phyloP scores from a whole-genome alignment of 2,113 vertebrate species.

The Notothenia coriiceps region DNA sequence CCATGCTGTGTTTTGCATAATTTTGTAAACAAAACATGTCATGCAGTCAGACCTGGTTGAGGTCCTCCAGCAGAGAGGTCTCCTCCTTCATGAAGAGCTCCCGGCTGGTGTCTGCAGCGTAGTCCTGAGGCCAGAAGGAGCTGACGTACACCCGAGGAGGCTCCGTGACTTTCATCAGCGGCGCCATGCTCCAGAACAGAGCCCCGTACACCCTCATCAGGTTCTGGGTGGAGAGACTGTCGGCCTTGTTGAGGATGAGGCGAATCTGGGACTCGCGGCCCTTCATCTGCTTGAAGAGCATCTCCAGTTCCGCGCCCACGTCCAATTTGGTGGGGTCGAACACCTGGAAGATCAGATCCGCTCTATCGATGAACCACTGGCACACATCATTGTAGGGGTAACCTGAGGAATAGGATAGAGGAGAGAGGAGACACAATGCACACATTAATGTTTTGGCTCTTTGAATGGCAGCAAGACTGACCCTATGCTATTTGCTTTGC shows the following conservation, averaged over 20 bases:
- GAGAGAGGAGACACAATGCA: too few species aligned
- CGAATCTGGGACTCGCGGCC: slow-evolving; percentile 98
- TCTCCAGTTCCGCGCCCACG: slow-evolving; percentile 95
- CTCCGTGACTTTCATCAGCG: slow-evolving; percentile 96
- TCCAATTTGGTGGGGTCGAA: slow-evolving; percentile 98
- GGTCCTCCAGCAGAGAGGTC: slow-evolving; percentile 95
- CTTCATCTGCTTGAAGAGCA: slow-evolving; percentile 96
- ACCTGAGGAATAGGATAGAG: slow-evolving; percentile 77
- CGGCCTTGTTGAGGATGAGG: slow-evolving; percentile 98
- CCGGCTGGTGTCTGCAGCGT: slow-evolving; percentile 89
- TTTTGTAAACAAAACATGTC: neutral
- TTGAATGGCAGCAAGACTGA: neutral
- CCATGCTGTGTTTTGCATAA: neutral
- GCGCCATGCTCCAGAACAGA: slow-evolving; percentile 98
- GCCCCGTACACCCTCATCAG: slow-evolving; percentile 98
- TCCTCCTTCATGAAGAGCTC: slow-evolving; percentile 96
- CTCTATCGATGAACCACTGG: slow-evolving; percentile 99
- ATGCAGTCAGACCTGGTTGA: slow-evolving; percentile 86
- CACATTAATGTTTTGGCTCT: neutral
- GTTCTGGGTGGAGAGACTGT: slow-evolving; percentile 94
- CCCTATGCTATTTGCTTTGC: neutral
- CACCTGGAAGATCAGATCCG: slow-evolving; percentile 96
- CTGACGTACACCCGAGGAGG: slow-evolving; percentile 97
- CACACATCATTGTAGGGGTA: slow-evolving; percentile 98
- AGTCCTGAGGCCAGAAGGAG: slow-evolving; percentile 97